Conservation (phyloP, 2,888 invertebrate species). For the Girardia tigrina region DNA sequence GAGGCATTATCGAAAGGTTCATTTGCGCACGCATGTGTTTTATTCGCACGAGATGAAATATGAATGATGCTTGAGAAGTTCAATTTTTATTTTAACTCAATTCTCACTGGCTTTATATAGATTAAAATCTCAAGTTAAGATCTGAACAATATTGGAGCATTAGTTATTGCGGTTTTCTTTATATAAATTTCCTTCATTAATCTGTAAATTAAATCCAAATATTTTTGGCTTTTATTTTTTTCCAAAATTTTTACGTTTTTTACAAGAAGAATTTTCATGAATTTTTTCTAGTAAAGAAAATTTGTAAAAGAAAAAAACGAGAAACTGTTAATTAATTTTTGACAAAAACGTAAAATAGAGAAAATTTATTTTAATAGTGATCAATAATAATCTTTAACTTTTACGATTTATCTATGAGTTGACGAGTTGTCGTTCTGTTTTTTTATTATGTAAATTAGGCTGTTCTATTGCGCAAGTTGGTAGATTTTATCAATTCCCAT, state of each 20-base stretch:
- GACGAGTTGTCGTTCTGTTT: too few species aligned
- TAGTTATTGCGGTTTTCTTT: conserved; percentile 23
- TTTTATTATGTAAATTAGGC: neutral
- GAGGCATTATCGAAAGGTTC: conserved; percentile 23
- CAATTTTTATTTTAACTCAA: conserved; percentile 23
- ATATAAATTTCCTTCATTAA: conserved; percentile 23
- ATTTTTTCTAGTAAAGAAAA: too few species aligned
- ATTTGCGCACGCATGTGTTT: conserved; percentile 23
- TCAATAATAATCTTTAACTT: too few species aligned
- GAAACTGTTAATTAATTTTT: too few species aligned
- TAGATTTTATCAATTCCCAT: conserved; percentile 23
- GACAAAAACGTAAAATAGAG: too few species aligned
- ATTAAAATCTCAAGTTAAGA: conserved; percentile 23
- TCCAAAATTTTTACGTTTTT: conserved; percentile 7
- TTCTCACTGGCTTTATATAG: conserved; percentile 23
- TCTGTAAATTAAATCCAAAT: conserved; percentile 11
- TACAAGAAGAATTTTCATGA: neutral
- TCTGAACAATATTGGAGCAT: conserved; percentile 23
- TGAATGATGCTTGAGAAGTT: conserved; percentile 23
- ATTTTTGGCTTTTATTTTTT: conserved; percentile 20
- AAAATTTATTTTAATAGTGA: too few species aligned
- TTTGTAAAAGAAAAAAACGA: too few species aligned
- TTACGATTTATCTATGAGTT: too few species aligned
- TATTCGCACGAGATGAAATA: conserved; percentile 23
- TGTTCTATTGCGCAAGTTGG: conserved; percentile 1